Evolutionary conservation across 1,140 invertebrate species (phyloP).

Genomic region (Tribolium madens): DNA sequence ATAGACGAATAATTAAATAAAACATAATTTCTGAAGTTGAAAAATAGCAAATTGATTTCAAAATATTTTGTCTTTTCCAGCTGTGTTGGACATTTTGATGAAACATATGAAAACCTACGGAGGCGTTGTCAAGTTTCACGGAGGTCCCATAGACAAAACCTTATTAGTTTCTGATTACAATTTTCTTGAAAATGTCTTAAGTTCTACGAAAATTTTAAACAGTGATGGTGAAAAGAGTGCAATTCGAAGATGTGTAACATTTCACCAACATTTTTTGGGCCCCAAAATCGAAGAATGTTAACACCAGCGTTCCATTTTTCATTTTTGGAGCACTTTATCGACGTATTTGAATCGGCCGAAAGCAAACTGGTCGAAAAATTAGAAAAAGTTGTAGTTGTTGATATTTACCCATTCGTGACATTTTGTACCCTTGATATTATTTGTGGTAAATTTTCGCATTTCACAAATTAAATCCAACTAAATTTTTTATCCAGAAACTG

Average conservation of each 20-base stretch:
- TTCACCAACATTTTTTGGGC: constrained; percentile 29
- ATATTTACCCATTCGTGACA: constrained; percentile 76
- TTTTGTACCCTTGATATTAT: constrained; percentile 81
- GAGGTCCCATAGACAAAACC: not conserved
- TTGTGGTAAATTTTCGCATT: constrained; percentile 64
- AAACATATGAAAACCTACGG: constrained; percentile 48
- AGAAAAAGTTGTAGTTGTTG: constrained; percentile 68
- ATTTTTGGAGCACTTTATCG: constrained; percentile 80
- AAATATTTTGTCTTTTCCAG: constrained; percentile 50
- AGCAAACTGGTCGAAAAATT: constrained; percentile 72
- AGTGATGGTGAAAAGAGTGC: constrained; percentile 67
- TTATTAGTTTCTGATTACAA: constrained; percentile 50
- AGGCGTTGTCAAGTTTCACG: constrained; percentile 1
- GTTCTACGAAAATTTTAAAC: constrained; percentile 77
- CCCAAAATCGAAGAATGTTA: constrained; percentile 75
- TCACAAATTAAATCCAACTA: not conserved
- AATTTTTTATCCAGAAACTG: constrained; percentile 68
- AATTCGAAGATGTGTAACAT: not conserved
- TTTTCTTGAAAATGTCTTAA: constrained; percentile 70
- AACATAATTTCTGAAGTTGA: too few species aligned
- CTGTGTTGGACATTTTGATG: constrained; percentile 35
- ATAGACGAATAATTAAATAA: too few species aligned
- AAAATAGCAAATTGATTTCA: too few species aligned
- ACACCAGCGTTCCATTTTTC: constrained; percentile 89
- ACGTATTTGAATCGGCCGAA: constrained; percentile 78